A percentile compares a stretch with the other conserved stretches of the same genome.
These are phyloP conservation scores for Belgica antarctica DNA, from an alignment of 2,888 invertebrate genomes.

Conservation along the genomic window DNA sequence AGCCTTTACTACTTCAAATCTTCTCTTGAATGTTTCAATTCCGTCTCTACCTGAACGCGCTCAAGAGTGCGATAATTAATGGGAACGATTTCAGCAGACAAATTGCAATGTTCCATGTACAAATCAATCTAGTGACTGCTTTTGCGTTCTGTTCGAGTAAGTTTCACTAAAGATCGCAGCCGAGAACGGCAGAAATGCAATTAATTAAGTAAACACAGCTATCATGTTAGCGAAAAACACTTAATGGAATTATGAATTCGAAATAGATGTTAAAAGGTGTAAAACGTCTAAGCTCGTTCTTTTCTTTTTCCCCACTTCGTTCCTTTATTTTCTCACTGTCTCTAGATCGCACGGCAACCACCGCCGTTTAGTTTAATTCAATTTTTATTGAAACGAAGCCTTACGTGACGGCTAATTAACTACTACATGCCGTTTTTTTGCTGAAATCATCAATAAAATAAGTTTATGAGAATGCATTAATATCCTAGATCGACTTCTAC, in stretches of 20 bases:
- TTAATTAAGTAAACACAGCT: constrained; percentile 40
- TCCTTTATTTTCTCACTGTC: no score
- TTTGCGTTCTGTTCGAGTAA: neutral
- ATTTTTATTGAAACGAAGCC: neutral
- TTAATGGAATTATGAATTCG: constrained; percentile 37
- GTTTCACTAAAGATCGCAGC: neutral
- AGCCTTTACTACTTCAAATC: no score
- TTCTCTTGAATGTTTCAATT: no score
- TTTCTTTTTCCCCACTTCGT: no score
- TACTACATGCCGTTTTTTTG: constrained; percentile 34
- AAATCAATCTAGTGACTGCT: constrained; percentile 23
- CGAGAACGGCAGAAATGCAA: constrained; percentile 23
- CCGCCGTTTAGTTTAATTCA: constrained; percentile 6
- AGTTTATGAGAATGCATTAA: constrained; percentile 40
- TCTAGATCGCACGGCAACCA: neutral
- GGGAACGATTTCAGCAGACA: constrained; percentile 35
- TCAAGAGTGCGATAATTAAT: constrained; percentile 29
- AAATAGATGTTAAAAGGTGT: constrained; percentile 41
- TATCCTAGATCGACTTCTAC: constrained; percentile 15
- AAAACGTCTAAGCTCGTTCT: constrained; percentile 33
- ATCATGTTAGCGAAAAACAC: constrained; percentile 39
- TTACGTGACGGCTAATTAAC: constrained; percentile 37
- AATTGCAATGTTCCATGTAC: constrained; percentile 33
- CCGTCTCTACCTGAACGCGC: no score
- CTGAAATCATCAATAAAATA: constrained; percentile 39